Conservation (phyloP, 2,113 vertebrate genomes). For the Ictalurus furcatus region DNA sequence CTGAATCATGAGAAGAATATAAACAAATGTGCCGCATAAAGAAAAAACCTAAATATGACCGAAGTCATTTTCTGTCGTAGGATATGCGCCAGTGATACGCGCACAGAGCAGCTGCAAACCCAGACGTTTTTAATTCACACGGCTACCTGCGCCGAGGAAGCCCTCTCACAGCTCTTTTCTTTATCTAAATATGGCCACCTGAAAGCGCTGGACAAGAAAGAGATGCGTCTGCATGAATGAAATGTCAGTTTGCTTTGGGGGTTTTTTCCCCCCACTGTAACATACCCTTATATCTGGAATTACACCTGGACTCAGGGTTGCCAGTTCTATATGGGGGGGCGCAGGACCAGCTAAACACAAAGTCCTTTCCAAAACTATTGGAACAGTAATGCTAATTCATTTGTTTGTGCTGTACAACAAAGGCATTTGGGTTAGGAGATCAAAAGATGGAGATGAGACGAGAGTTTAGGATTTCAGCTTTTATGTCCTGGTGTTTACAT, state of each 20-base stretch:
- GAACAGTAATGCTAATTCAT: no score
- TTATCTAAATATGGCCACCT: background rate
- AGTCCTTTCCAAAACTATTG: no score
- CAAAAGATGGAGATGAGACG: no score
- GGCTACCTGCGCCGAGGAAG: background rate
- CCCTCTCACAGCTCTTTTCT: background rate
- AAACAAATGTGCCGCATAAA: background rate
- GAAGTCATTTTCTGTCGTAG: background rate
- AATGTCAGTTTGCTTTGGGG: background rate
- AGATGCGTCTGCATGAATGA: background rate
- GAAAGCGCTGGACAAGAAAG: background rate
- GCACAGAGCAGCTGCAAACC: background rate
- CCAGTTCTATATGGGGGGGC: background rate
- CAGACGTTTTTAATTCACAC: background rate
- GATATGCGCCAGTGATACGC: background rate
- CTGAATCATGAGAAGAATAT: background rate
- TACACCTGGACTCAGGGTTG: background rate
- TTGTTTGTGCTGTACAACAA: no score
- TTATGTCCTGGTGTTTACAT: no score
- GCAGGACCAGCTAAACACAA: background rate
- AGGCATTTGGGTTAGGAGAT: no score
- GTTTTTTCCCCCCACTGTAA: background rate
- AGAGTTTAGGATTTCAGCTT: no score
- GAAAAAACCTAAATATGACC: background rate
- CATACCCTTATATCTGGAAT: background rate